phyloP scores from a whole-genome alignment of 1,140 invertebrate genomes.

The Teleopsis dalmanni region DNA sequence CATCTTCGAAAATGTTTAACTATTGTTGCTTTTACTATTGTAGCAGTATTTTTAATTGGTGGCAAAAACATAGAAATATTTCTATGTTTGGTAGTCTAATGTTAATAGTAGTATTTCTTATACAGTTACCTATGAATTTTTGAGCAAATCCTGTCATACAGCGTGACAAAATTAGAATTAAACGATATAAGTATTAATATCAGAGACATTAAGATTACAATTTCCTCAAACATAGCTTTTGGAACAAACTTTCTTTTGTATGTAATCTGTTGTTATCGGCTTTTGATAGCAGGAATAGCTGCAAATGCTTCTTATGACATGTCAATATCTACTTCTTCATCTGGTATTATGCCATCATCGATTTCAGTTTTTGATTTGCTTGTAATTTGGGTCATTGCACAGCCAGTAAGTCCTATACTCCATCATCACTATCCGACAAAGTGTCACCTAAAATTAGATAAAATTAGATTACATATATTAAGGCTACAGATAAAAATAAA shows the following conservation, averaged over 20 bases:
- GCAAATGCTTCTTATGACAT: constrained; percentile 20
- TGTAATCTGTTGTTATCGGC: not conserved
- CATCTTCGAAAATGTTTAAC: too few species aligned
- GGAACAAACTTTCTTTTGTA: not conserved
- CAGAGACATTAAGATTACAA: too few species aligned
- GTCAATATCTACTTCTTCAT: constrained; percentile 20
- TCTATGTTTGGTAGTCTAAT: constrained; percentile 11
- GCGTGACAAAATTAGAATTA: too few species aligned
- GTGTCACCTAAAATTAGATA: not conserved
- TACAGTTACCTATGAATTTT: not conserved
- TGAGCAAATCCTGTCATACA: not conserved
- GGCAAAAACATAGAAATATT: constrained; percentile 16
- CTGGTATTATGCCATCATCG: constrained; percentile 21
- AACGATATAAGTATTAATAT: too few species aligned
- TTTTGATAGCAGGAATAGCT: not conserved
- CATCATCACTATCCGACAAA: constrained; percentile 12
- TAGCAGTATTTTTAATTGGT: constrained; percentile 11
- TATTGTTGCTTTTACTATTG: constrained; percentile 8
- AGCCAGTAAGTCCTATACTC: constrained; percentile 7
- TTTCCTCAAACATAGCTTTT: too few species aligned
- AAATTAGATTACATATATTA: not conserved
- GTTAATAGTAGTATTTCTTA: not conserved
- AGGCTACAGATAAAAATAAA: not conserved
- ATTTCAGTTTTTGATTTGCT: constrained; percentile 14
- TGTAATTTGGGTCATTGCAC: not conserved